Base-by-base conservation (phyloP, 2,113 vertebrate genomes). In the Speoplatyrhinus poulsoni region DNA sequence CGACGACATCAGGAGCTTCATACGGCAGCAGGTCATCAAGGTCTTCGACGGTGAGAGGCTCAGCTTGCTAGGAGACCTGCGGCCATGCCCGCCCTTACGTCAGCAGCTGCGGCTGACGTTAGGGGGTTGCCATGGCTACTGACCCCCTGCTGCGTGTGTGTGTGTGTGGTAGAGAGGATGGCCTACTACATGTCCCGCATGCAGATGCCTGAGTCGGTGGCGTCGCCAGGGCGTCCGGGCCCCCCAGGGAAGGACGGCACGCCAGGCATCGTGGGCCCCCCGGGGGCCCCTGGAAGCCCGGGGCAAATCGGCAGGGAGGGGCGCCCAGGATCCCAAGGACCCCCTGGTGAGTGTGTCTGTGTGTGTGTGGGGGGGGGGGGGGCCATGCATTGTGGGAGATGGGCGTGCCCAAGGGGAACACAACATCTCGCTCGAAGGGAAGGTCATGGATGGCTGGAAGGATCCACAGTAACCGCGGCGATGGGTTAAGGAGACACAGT, bases 291-390 rank as follows among this genome's bases (percentile, higher is more conserved):
- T 0, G 97, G 97, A 1, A 49, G 94, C 13, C 94, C 96, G 0
- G 97, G 97, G 52, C 96, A 98, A 75, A 95, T 98, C 0, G 97
- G 96, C 65, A 90, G 96, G 85, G 94, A 96, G 81, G 97, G 97
- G 13, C 93, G 95, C 0, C 90, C 94, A 67, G 96, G 96, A 1
- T 13, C 81, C 91, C 78, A 89, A 93, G 1, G 97, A 93, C 74
- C 89, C 91, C 83, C 80, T 92, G 97, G 97, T 97, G 89, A 71
- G 78, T 50, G 7, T 41, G 36, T 41, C 1, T 41, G 5, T 41
- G 5, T 41, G 7, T 41, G 36, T 41, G 36, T 41, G 7, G 1
- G 4, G 0, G 36, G 36, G 36, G 7, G 36, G 36, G 7, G 4
- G 3, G 19, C 36, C 1, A 8, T 41, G 7, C 4, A 41, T 41